Percentiles rank a stretch among this genome's conserved stretches.
phyloP scores from a whole-genome alignment of 2,797 vertebrate genomes.

The Margarornis squamiger region DNA sequence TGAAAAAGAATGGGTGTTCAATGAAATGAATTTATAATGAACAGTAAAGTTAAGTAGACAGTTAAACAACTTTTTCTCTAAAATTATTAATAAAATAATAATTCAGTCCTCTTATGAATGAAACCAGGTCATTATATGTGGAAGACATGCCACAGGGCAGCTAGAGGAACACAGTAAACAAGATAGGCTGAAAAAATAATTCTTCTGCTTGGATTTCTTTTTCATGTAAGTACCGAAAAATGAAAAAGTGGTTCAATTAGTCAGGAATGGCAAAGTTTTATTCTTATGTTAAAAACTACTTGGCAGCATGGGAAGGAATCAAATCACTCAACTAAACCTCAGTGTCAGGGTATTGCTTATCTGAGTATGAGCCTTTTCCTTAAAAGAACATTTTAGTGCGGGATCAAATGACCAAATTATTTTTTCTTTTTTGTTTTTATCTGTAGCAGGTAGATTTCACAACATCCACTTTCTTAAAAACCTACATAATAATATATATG shows the following conservation, averaged over 20 bases:
- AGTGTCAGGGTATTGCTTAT: background rate
- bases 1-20: background rate
- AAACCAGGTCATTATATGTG: background rate
- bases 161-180: background rate
- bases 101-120: background rate
- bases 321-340: background rate
- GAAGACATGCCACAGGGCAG: background rate
- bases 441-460: background rate
- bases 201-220: background rate
- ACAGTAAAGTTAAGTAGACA: background rate
- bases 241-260: background rate
- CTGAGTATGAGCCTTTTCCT: background rate
- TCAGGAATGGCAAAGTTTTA: background rate
- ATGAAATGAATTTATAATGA: background rate
- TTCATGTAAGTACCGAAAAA: background rate
- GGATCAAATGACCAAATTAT: background rate
- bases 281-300: background rate
- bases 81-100: background rate
- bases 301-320: background rate
- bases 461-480: background rate
- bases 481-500: background rate
- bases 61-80: background rate
- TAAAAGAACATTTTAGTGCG: background rate
- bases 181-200: background rate
- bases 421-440: background rate